Percentiles rank a stretch among this genome's conserved stretches.
phyloP scores from a whole-genome alignment of 2,888 invertebrate species.

The Diadegma fenestrale region DNA sequence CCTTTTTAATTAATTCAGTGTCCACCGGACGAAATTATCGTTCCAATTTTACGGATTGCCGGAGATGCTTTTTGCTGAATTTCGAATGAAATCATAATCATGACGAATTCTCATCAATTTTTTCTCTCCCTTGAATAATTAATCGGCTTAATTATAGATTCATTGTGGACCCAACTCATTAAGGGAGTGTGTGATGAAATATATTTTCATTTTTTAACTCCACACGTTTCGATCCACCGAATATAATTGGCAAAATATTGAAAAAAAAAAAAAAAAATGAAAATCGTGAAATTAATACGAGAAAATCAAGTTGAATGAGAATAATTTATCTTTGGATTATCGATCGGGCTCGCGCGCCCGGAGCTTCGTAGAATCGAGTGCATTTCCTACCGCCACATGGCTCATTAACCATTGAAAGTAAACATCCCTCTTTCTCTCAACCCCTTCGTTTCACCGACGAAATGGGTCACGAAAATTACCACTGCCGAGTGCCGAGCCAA shows the following conservation, averaged over 20 bases:
- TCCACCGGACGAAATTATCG: conserved; percentile 74
- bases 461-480: conserved; percentile 59
- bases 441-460: conserved; percentile 39
- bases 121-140: not conserved
- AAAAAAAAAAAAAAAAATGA: not conserved
- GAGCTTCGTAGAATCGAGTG: conserved; percentile 62
- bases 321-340: conserved; percentile 70
- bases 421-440: conserved; percentile 68
- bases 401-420: conserved; percentile 79
- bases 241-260: not conserved
- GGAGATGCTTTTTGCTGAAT: conserved; percentile 18
- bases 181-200: not conserved
- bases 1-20: conserved; percentile 77
- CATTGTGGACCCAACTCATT: not conserved
- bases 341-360: conserved; percentile 72
- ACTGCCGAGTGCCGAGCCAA: not conserved
- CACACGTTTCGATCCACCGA: not conserved
- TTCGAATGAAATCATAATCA: conserved; percentile 7
- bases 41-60: conserved; percentile 74
- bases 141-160: not conserved
- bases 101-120: not conserved
- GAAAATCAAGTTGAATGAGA: not conserved
- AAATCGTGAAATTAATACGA: not conserved
- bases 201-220: not conserved
- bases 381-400: conserved; percentile 73